Base-by-base conservation (phyloP, 2,797 vertebrate species). In the Anguilla megastoma region DNA sequence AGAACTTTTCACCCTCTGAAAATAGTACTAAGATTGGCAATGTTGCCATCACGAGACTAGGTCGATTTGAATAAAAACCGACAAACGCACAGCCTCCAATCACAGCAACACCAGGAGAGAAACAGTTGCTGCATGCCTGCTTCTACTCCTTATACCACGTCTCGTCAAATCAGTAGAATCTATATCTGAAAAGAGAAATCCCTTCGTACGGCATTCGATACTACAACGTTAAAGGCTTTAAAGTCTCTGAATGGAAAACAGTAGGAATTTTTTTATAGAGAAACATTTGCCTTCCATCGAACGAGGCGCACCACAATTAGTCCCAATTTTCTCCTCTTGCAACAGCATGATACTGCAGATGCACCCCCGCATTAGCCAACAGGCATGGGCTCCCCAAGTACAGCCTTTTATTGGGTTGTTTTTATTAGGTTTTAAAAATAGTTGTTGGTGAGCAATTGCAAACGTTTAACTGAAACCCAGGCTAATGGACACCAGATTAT, bases 281-380 rank as follows among this genome's bases (percentile, higher is more conserved):
- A 30, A 71, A 2, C 69, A 9, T 10, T 12, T 14, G 69, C 69
- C 27, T 30, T 71, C 30, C 69, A 9, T 9, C 9, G 69, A 7
- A 71, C 69, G 9, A 71, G 30, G 27, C 10, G 27, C 69, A 33
- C 5, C 24, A n/a, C 63, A n/a, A 27, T 9, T 36, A 14, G 2
- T 30, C 18, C 8, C 8, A 36, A 36, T 14, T 12, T 2, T 36
- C 12, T 41, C 33, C 33, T 41, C 12, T 76, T 33, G 71, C 33
- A 76, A 33, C 71, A 36, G 9, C 9, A 88, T 80, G 87, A 90
- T 54, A 88, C 87, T 16, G 84, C 85, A 92, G 93, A 93, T 92
- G 93, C 92, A 94, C 93, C 76, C 66, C 33, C 6, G 86, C 90
- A 89, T 90, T 83, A 84, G 91, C 27, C 50, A 36, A 87, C n/a